phyloP scores from a whole-genome alignment of 2,797 vertebrate species.

The Oryzias sinensis region DNA sequence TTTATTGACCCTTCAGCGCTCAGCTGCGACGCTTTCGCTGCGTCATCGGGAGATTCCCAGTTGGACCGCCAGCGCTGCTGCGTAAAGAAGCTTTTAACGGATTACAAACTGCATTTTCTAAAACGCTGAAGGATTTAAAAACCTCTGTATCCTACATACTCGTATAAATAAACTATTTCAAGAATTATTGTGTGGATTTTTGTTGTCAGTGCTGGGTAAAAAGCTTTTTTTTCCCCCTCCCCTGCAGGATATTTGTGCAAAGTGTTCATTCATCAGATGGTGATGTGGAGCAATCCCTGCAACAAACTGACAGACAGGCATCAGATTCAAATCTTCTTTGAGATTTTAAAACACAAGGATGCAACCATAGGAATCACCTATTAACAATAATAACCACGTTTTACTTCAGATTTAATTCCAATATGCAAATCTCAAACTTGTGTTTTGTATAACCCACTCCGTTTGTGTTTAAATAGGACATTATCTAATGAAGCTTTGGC shows the following conservation, averaged over 20 bases:
- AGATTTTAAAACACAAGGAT: too few relatives aligned
- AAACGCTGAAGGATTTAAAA: neutral
- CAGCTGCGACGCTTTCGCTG: neutral
- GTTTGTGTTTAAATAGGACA: neutral
- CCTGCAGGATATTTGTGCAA: too few relatives aligned
- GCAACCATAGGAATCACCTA: too few relatives aligned
- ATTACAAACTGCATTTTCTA: slow-evolving; percentile 1
- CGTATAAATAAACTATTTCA: neutral
- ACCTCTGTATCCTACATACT: neutral
- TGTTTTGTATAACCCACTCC: neutral
- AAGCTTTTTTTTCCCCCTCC: neutral
- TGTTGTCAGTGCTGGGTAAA: slow-evolving; percentile 40
- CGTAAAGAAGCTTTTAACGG: slow-evolving; percentile 22
- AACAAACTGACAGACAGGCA: too few relatives aligned
- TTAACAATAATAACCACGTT: too few relatives aligned
- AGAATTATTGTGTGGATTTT: too few relatives aligned
- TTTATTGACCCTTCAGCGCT: slow-evolving; percentile 48
- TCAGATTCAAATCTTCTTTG: too few relatives aligned
- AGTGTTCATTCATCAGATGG: too few relatives aligned
- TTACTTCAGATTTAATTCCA: too few relatives aligned
- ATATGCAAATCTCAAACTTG: neutral
- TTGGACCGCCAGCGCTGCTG: neutral
- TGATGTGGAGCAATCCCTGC: too few relatives aligned
- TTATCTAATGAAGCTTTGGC: slow-evolving; percentile 17
- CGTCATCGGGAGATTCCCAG: neutral